Conservation (phyloP, 2,113 vertebrate genomes). For the Daphoenositta chrysoptera region DNA sequence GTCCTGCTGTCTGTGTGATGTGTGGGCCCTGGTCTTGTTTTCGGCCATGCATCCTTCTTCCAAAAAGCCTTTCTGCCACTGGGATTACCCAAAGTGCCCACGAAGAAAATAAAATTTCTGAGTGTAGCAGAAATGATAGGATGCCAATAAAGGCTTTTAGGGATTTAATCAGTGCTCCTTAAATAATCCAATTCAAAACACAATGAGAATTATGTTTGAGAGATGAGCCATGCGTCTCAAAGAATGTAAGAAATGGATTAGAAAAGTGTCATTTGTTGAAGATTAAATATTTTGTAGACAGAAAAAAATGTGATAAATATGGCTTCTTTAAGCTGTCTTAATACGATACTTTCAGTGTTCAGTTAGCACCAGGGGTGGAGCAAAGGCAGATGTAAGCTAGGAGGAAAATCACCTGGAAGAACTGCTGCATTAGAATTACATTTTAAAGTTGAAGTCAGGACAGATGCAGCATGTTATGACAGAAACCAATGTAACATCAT, state of each 20-base stretch:
- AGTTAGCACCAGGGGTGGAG: background rate
- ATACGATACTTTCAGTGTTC: background rate
- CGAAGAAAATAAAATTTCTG: background rate
- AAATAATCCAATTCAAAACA: conserved; percentile 7
- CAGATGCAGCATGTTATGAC: background rate
- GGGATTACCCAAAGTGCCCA: background rate
- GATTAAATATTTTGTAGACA: background rate
- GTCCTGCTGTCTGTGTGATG: background rate
- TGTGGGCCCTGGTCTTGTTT: background rate
- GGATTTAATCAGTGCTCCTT: background rate
- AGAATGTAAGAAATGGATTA: background rate
- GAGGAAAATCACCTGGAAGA: background rate
- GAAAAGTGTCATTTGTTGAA: background rate
- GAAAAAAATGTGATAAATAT: background rate
- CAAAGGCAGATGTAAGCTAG: background rate
- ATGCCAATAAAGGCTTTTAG: background rate
- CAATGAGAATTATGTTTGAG: background rate
- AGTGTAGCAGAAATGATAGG: background rate
- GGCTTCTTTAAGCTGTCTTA: background rate
- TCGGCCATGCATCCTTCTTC: background rate
- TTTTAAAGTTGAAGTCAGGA: background rate
- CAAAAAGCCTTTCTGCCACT: background rate
- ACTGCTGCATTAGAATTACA: background rate
- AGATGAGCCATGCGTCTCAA: background rate
- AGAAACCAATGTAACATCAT: background rate